These are phyloP conservation scores for Taurulus bubalis DNA, from an alignment of 2,113 vertebrate genomes.

Conservation along the genomic window DNA sequence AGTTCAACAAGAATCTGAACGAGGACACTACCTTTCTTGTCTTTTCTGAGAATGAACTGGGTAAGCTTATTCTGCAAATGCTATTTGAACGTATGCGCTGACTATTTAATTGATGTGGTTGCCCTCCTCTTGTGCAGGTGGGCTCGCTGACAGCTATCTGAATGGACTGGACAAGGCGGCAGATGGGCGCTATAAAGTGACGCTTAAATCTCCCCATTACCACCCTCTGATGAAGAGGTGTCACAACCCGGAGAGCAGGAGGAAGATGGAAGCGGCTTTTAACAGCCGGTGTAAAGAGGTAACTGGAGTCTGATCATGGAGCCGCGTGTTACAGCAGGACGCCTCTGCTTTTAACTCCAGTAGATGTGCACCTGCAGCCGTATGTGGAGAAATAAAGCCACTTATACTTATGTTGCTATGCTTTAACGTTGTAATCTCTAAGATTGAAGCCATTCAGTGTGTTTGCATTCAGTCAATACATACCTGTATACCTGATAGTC, in stretches of 20 bases:
- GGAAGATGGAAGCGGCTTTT: constrained; percentile 93
- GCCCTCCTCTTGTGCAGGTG: constrained; percentile 77
- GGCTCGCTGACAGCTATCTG: constrained; percentile 90
- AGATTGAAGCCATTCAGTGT: not conserved
- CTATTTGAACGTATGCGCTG: not conserved
- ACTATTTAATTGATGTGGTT: not conserved
- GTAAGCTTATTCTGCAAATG: constrained; percentile 74
- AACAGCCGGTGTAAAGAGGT: constrained; percentile 95
- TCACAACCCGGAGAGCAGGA: constrained; percentile 90
- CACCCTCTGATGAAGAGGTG: constrained; percentile 95
- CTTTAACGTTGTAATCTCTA: not conserved
- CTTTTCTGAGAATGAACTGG: constrained; percentile 90
- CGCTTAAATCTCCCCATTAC: constrained; percentile 94
- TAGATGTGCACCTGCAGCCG: not conserved
- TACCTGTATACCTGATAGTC: not conserved
- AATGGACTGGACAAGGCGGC: constrained; percentile 86
- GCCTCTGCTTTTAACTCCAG: not conserved
- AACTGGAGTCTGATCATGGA: constrained; percentile 12
- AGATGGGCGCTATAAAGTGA: constrained; percentile 87
- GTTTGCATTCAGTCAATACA: not conserved
- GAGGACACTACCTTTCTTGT: constrained; percentile 89
- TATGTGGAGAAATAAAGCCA: not conserved
- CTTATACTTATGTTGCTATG: not conserved
- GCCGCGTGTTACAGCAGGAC: not conserved
- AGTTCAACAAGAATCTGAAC: constrained; percentile 95